Evolutionary conservation across 2,797 vertebrate species (phyloP), one percentile per base, ranked within the genome.

Genomic region (Microctenopoma lineatum): DNA sequence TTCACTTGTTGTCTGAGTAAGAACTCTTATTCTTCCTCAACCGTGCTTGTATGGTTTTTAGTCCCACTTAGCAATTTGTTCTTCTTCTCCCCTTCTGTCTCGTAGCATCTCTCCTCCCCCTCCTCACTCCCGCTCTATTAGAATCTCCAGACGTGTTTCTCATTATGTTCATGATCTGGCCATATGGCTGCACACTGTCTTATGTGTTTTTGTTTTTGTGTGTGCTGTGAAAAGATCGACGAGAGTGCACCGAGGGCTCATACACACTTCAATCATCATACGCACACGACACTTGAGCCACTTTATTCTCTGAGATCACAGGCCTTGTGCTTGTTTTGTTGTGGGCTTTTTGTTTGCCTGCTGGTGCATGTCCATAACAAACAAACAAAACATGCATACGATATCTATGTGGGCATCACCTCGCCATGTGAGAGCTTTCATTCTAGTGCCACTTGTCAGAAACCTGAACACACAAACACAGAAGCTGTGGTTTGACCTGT

Each of bases 91-190:
- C 56, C 27, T 65, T 68, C 54, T 76, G 32, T 47, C 59, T 67
- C 55, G 11, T 51, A 48, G 52, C 65, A 34, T 72, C 48, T 32
- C n/a, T 18, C 21, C 65, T 38, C 54, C 58, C 38, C 12, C 46
- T 36, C 21, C 26, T 15, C 15, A 34, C 39, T 16, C 3, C n/a
- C 14, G 5, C 64, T 64, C 68, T 54, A 59, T 68, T 77, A 73
- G 39, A 60, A 63, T 55, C 80, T 76, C 65, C 74, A 84, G 64
- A 78, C 84, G 84, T 87, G 84, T 87, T 87, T 81, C 79, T 87
- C 83, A 87, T 88, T 87, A 87, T 69, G 56, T 63, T 85, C 87
- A 87, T 84, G 76, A 87, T 85, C 77, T 79, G 77, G 78, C 84
- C 87, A 87, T 88, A 87, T 89, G 84, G 83, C 59, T 62, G 46